Conservation (phyloP, 2,113 vertebrate species). For the Trichechus manatus region DNA sequence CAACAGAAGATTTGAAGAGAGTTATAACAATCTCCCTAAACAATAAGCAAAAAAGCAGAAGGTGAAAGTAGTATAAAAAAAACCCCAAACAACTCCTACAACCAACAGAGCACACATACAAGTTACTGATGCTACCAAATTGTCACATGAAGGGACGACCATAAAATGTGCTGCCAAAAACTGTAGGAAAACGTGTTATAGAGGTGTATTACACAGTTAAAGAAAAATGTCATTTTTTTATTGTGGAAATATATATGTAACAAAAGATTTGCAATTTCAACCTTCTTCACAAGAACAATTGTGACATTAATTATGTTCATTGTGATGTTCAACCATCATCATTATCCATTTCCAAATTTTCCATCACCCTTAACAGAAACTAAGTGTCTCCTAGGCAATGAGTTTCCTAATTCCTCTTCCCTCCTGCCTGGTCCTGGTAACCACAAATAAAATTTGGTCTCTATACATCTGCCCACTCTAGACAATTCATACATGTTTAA, state of each 20-base stretch:
- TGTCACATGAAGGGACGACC: background rate
- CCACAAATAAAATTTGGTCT: background rate
- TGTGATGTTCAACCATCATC: background rate
- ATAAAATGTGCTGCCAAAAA: background rate
- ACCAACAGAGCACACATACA: background rate
- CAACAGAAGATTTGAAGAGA: background rate
- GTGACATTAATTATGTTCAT: background rate
- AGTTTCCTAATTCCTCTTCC: background rate
- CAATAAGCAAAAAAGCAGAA: background rate
- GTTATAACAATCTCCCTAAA: background rate
- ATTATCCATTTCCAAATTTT: background rate
- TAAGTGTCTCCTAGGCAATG: background rate
- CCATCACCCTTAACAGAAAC: background rate
- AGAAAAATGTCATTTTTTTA: background rate
- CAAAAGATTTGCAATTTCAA: background rate
- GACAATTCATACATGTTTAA: background rate
- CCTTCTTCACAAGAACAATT: background rate
- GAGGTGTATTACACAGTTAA: fast-evolving
- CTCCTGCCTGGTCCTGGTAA: background rate
- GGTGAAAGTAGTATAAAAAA: fast-evolving
- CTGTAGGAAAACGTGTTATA: background rate
- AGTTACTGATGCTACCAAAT: background rate
- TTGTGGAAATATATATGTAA: background rate
- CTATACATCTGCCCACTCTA: background rate
- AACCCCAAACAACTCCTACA: background rate